A percentile compares a stretch with the other conserved stretches of the same genome.
These are phyloP conservation scores for Tubulanus polymorphus DNA, from an alignment of 2,888 invertebrate species.

Conservation along the genomic window DNA sequence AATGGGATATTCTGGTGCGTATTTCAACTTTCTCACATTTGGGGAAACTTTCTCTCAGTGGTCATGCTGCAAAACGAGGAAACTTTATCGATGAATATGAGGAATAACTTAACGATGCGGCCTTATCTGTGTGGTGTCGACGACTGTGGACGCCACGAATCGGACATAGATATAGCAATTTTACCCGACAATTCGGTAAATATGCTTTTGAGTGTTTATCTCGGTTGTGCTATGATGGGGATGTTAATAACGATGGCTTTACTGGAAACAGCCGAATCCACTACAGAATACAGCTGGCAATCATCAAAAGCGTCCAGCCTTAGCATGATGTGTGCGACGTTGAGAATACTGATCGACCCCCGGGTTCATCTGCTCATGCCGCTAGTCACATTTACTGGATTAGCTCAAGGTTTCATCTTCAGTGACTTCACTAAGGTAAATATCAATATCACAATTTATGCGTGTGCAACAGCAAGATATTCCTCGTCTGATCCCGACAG, in stretches of 20 bases:
- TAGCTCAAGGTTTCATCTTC: slow-evolving; percentile 48
- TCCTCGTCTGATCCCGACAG: too few relatives aligned
- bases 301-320: slow-evolving; percentile 26
- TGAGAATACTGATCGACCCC: slow-evolving; percentile 41
- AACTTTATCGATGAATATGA: slow-evolving; percentile 21
- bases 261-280: slow-evolving; percentile 32
- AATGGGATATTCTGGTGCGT: slow-evolving; percentile 47
- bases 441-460: too few relatives aligned
- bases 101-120: slow-evolving; percentile 21
- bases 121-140: slow-evolving; percentile 26
- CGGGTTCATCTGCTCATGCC: slow-evolving; percentile 42
- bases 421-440: slow-evolving; percentile 50
- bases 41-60: slow-evolving; percentile 47
- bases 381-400: slow-evolving; percentile 41
- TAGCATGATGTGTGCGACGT: slow-evolving; percentile 36
- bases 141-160: slow-evolving; percentile 29
- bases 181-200: slow-evolving; percentile 29
- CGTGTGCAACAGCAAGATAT: too few relatives aligned
- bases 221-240: slow-evolving; percentile 40
- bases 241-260: slow-evolving; percentile 34
- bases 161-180: slow-evolving; percentile 10
- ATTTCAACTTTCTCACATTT: slow-evolving; percentile 43
- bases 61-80: slow-evolving; percentile 25
- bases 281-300: slow-evolving; percentile 23
- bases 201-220: slow-evolving; percentile 38